Base-by-base conservation (phyloP, 2,113 vertebrate species). In the Heliornis fulica region DNA sequence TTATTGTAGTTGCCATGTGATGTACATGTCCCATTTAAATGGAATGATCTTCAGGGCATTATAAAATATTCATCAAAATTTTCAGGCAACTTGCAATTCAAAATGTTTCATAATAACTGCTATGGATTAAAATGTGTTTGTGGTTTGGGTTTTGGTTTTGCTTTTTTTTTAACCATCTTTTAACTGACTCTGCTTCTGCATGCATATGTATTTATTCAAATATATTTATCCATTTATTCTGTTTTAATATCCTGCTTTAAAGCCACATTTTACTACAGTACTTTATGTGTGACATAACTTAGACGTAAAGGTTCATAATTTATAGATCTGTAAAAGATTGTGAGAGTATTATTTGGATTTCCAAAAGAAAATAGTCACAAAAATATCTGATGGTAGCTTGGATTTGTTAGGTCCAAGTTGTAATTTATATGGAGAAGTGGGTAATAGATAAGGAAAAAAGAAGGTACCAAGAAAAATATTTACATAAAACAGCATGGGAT, bases 61-160 rank as follows among this genome's bases (percentile, higher is more conserved):
- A 94, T 96, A 93, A 97, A 97, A 95, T 95, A 97, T 95, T 96
- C 87, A 96, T 95, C 94, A 92, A 94, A 91, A 80, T 87, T 87
- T 94, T 80, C 87, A 85, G 43, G n/a, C 72, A 92, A 81, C 65
- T 91, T 85, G 63, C 31, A 85, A 78, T 87, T 93, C 85, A 69
- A 78, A 91, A 83, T 64, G 23, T 87, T 90, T 90, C 26, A 75
- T 59, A 83, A 25, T 89, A 82, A 75, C 43, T 34, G 26, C 28
- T 74, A 46, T 72, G 54, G 68, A 93, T 94, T 89, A 86, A 69
- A 89, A 51, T 25, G 23, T 51, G 25, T 51, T 23, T 26, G 13
- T 12, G 11, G 13, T 50, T 50, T 23, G 22, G 21, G 21, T 22
- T 48, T 50, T 51, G n/a, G n/a, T 51, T 50, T 25, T 15, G n/a